Evolutionary conservation across 2,113 vertebrate species (phyloP).

Genomic region (Oophaga pumilio): DNA sequence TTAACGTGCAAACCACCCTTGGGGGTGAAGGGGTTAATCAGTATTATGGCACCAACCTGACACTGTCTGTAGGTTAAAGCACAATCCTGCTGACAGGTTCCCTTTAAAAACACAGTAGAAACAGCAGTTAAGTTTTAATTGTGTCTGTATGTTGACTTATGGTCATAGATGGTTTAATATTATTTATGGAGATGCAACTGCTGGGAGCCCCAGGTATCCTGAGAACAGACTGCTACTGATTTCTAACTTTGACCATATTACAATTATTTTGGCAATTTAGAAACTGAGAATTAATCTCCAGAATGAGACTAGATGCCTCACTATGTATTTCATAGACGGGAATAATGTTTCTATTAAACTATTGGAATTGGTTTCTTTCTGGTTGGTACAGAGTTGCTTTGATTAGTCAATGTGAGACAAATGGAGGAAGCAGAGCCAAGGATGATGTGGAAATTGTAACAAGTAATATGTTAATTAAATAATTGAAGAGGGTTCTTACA

Average conservation of each 20-base stretch:
- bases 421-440: background rate
- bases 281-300: background rate
- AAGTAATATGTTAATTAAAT: slow-evolving; percentile 20
- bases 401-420: background rate
- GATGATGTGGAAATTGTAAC: background rate
- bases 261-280: background rate
- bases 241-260: background rate
- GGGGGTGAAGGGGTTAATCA: no score
- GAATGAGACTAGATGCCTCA: background rate
- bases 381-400: background rate
- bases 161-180: background rate
- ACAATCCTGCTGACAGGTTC: no score
- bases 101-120: background rate
- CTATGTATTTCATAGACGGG: background rate
- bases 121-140: background rate
- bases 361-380: background rate
- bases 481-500: background rate
- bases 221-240: background rate
- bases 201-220: background rate
- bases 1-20: no score
- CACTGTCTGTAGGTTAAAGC: no score
- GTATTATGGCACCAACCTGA: no score
- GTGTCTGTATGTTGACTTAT: background rate
- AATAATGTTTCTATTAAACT: slow-evolving; percentile 21
- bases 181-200: background rate